Evolutionary conservation across 2,888 invertebrate genomes (phyloP), one percentile per base, ranked within the genome.

Genomic region (Orthosia incerta): DNA sequence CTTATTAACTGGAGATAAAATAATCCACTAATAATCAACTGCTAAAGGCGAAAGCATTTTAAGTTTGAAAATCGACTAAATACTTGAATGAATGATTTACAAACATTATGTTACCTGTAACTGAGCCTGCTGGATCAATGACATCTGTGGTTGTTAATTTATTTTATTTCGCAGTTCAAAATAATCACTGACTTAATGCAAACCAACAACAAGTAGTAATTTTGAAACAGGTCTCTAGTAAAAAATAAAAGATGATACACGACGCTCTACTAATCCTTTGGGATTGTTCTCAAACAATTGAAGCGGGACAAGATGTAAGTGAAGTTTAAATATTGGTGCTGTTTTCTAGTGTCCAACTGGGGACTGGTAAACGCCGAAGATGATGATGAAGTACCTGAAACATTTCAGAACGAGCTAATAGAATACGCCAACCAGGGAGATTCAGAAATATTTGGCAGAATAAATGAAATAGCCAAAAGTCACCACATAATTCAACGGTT

Each of bases 401-500:
- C 4, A 31, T 20, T 60, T 86, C 85, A 95, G 91, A 87, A 88
- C 64, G 95, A 95, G 83, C 86, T 96, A 61, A 91, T 95, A 62
- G 93, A 95, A 69, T 97, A 96, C 89, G 92, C 97, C 20, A 97
- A 98, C 92, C 97, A 97, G 67, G 97, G 97, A 18, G 98, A 98
- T 93, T 94, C 94, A 79, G 96, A 96, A 79, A 92, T 97, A 70
- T 96, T 97, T 79, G 92, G 95, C 67, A 97, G 97, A 84, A 98
- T 98, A 85, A 93, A 97, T 71, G 94, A 96, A 3, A 97, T 98
- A 77, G 97, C 97, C 1, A 96, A 97, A 84, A 96, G 97, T 84
- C 97, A 97, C 83, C 97, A 97, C 83, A 96, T 95, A 88, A 97
- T 98, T 74, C 97, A 97, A 83, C 95, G 95, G 82, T 98, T 98